Evolutionary conservation across 2,113 vertebrate genomes (phyloP).

Genomic region (Cochlearius cochlearius): DNA sequence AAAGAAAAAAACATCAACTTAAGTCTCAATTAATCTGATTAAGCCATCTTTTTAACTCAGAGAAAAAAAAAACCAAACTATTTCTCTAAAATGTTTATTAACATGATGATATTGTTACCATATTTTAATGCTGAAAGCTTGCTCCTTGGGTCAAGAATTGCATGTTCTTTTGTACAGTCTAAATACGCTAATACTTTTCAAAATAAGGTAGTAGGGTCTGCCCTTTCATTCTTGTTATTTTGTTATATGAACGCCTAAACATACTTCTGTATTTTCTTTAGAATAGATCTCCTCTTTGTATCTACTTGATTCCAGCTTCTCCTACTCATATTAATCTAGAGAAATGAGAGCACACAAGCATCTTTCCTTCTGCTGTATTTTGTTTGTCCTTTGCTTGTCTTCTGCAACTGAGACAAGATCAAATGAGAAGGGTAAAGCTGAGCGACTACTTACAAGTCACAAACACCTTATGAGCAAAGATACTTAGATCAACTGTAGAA

Average conservation of each 20-base stretch:
- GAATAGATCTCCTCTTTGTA: not conserved
- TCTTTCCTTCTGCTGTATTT: not conserved
- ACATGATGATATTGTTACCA: not conserved
- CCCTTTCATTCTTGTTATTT: not conserved
- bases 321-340: not conserved
- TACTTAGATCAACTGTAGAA: not conserved
- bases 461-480: not conserved
- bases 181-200: not conserved
- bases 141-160: not conserved
- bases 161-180: conserved; percentile 5
- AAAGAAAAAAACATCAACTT: not conserved
- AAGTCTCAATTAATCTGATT: not conserved
- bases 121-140: not conserved
- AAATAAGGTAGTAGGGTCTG: not conserved
- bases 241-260: not conserved
- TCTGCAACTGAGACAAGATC: not conserved
- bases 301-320: not conserved
- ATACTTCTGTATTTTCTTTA: not conserved
- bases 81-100: not conserved
- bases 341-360: not conserved
- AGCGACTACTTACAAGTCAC: not conserved
- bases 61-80: not conserved
- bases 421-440: not conserved
- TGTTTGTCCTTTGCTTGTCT: not conserved
- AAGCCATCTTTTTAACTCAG: not conserved